phyloP scores from a whole-genome alignment of 2,888 invertebrate genomes.

The Branchipolynoe longqiensis region DNA sequence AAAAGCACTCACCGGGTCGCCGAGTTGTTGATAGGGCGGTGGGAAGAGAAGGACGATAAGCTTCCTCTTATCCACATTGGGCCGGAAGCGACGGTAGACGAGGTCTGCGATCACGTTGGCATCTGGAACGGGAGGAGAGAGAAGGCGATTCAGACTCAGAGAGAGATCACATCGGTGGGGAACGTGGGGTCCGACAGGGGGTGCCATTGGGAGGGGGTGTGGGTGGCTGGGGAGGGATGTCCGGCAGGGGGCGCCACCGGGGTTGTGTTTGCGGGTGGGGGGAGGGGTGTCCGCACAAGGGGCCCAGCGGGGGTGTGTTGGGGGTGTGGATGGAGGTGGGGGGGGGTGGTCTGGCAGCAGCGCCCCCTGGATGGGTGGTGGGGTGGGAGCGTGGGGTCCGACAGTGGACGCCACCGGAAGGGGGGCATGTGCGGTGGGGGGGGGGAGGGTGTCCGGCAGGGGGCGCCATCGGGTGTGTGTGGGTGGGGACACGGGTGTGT shows the following conservation, averaged over 20 bases:
- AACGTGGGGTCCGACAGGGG: background rate
- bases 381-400: background rate
- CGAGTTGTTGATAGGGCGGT: constrained; percentile 26
- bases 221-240: background rate
- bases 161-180: too few relatives aligned
- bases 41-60: constrained; percentile 46
- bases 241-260: background rate
- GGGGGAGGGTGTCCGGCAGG: background rate
- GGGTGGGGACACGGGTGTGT: background rate
- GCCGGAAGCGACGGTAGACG: constrained; percentile 43
- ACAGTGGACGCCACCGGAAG: background rate
- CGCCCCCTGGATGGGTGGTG: too few relatives aligned
- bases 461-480: background rate
- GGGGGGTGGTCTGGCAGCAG: too few relatives aligned
- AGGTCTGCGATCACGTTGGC: constrained; percentile 49
- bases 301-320: background rate
- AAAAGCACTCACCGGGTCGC: constrained; percentile 29
- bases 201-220: background rate
- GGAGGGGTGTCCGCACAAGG: background rate
- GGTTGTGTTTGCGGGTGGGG: background rate
- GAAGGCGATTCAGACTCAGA: constrained; percentile 1
- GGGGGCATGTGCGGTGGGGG: background rate
- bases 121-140: constrained; percentile 24
- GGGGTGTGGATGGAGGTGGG: background rate
- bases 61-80: constrained; percentile 44